Base-by-base conservation (phyloP, 1,140 invertebrate genomes). In the Teleogryllus occipitalis region DNA sequence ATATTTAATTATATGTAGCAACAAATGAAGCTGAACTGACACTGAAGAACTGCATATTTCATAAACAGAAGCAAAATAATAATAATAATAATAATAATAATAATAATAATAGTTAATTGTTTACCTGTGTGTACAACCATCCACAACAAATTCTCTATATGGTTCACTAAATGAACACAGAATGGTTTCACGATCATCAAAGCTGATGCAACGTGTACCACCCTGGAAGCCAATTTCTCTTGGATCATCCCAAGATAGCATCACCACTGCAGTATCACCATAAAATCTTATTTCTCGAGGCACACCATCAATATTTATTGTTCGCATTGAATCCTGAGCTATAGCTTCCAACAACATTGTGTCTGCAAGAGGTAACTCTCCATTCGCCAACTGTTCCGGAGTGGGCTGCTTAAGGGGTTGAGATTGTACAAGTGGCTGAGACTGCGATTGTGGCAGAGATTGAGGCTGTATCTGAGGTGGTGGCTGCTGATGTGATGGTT, bases 241-340 rank as follows among this genome's bases (percentile, higher is more conserved):
- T 0, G 95, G 95, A 85, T 96, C 94, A 82, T 96, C 93, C 88
- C 91, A 92, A 47, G 91, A 90, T 87, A 95, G 90, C 82, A 97
- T 93, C 8, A 96, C 92, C 22, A 97, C 89, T 1, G 95, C 96
- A 6, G 92, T 93, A 65, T 94, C 91, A 27, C 93, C 94, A 82
- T 97, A 96, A 82, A 95, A 95, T 74, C 95, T 89, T 74, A 98
- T 93, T 85, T 97, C 94, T 83, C 95, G 89, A 0, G 92, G 90
- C 47, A 93, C 86, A 7, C 92, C 91, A 84, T 97, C 96, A 78
- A 98, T 97, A 72, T 92, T 91, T 47, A 97, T 96, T n/a, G 91
- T 92, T 80, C 92, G 91, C 82, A 91, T 92, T 0, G 90, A 89
- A 83, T 93, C 92, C 78, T 89, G 87, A 47, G 90, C 87, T 14